Base-by-base conservation (phyloP, 1,140 invertebrate genomes). In the Palaemon carinicauda region DNA sequence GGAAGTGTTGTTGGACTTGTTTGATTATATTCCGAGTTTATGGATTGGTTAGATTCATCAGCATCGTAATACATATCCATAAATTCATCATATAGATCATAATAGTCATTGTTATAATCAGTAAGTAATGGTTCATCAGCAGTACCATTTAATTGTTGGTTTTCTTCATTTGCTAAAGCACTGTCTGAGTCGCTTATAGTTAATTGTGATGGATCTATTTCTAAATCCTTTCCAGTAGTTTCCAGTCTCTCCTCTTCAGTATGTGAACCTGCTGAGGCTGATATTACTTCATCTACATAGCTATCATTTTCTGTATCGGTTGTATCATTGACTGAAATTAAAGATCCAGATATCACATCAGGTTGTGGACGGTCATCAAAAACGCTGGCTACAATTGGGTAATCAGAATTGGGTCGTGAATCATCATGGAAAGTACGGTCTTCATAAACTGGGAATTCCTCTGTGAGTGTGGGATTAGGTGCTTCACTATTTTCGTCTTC, bases 71-170 rank as follows among this genome's bases (percentile, higher is more conserved):
- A 86, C 60, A 86, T 53, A 17, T 86, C 84, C 27, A 86, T 33
- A n/a, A 86, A 86, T 24, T 86, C 84, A n/a, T 86, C 84, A 31
- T 86, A 86, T 2, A 86, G 69, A 31, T 86, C 84, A 41, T 86
- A 86, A 29, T 86, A 86, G 3, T 79, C 75, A 15, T 19, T 15
- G 10, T 15, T 24, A 31, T 80, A 73, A 27, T 79, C 75, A 17
- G 17, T 12, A 15, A 60, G 27, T 53, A 41, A 3, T 2, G 9
- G 14, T 29, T 14, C 24, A 33, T 29, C 21, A 50, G 14, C 12
- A 75, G 29, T 27, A 75, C 21, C 21, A n/a, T 29, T 41, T n/a
- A 21, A 41, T 2, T 17, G 73, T 27, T 21, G n/a, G 9, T 7
- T 15, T 65, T n/a, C 7, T 19, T 75, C 73, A n/a, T 33, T 10